Percentiles rank a stretch among this genome's conserved stretches.
Evolutionary conservation across 2,888 invertebrate species (phyloP).

Genomic region (Macrosoma leucophasiata): DNA sequence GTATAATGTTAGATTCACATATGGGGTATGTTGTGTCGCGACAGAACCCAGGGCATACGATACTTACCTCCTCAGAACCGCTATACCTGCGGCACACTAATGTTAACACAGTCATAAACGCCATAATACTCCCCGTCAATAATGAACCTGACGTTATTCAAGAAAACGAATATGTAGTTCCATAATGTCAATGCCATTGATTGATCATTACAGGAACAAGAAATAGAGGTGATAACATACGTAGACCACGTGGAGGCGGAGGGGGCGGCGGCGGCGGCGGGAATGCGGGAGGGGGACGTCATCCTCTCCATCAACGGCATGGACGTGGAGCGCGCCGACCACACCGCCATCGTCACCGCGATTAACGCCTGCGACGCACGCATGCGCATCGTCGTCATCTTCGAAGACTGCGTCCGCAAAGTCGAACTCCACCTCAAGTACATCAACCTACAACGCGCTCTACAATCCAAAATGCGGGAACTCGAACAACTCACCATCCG

Average conservation of each 20-base stretch:
- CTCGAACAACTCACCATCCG: slow-evolving; percentile 86
- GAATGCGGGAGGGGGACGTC: slow-evolving; percentile 97
- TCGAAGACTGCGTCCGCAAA: slow-evolving; percentile 97
- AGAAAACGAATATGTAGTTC: no score
- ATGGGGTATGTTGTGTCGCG: no score
- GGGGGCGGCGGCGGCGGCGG: slow-evolving; percentile 93
- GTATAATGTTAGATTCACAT: no score
- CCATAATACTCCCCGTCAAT: no score
- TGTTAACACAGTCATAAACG: no score
- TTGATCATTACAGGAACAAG: slow-evolving; percentile 86
- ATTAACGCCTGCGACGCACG: slow-evolving; percentile 92
- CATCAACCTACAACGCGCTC: slow-evolving; percentile 88
- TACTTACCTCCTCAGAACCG: no score
- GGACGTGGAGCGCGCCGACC: slow-evolving; percentile 96
- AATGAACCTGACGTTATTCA: no score
- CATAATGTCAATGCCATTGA: no score
- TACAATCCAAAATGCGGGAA: slow-evolving; percentile 90
- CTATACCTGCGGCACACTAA: no score
- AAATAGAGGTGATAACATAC: slow-evolving; percentile 97
- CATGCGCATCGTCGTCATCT: slow-evolving; percentile 97
- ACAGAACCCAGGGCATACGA: no score
- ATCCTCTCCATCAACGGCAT: slow-evolving; percentile 97
- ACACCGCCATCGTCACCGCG: slow-evolving; percentile 92
- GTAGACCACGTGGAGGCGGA: slow-evolving; percentile 96
- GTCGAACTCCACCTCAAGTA: slow-evolving; percentile 94